Conservation (phyloP, 2,113 vertebrate genomes). For the Gracilinanus agilis region DNA sequence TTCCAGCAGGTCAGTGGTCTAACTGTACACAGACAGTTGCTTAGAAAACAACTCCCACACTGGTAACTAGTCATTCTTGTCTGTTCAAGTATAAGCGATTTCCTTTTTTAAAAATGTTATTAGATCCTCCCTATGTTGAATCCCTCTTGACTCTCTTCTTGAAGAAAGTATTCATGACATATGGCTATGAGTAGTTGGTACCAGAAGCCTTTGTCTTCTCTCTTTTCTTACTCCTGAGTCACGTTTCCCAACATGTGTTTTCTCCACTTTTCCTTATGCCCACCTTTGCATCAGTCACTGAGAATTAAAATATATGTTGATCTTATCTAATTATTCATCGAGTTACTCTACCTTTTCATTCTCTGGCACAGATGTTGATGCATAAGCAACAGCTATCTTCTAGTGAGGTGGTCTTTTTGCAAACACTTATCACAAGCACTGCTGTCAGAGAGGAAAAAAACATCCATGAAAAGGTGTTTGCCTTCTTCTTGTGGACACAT, state of each 20-base stretch:
- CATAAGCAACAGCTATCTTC: background rate
- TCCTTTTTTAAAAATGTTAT: background rate
- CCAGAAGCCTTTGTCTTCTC: background rate
- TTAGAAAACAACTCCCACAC: background rate
- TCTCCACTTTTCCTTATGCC: background rate
- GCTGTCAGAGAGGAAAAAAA: background rate
- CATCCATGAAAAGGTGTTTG: background rate
- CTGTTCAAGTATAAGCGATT: background rate
- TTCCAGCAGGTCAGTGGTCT: background rate
- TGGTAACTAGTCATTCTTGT: background rate
- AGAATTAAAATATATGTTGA: background rate
- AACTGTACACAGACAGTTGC: background rate
- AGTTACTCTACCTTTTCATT: background rate
- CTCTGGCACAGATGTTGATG: background rate
- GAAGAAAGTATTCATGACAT: background rate
- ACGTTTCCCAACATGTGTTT: background rate
- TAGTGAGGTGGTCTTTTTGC: background rate
- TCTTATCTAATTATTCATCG: background rate
- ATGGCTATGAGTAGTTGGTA: background rate
- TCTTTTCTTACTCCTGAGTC: background rate
- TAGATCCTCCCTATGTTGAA: background rate
- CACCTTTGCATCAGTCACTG: background rate
- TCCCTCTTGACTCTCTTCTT: background rate
- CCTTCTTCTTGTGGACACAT: background rate
- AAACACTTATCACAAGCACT: background rate